Conservation (phyloP, 2,797 vertebrate species). For the Orestias chungarensis region DNA sequence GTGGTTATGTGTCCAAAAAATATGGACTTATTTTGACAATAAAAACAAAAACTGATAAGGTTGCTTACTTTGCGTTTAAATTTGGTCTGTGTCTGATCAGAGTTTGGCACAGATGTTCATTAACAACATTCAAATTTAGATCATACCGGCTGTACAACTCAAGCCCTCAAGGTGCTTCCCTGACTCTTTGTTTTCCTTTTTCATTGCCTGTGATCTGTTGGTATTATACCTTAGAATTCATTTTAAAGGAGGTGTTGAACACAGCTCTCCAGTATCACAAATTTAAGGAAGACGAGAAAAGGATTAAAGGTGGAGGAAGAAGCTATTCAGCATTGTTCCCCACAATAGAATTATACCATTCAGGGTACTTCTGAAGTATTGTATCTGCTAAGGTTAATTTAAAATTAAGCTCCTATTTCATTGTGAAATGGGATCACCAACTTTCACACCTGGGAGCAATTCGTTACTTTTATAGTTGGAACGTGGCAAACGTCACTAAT, state of each 20-base stretch:
- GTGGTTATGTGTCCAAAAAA: not conserved
- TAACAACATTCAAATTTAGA: not conserved
- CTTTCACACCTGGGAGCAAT: constrained; percentile 48
- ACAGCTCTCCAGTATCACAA: constrained; percentile 1
- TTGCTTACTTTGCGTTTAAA: not conserved
- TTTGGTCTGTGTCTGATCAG: not conserved
- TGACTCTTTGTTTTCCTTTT: not conserved
- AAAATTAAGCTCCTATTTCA: constrained; percentile 46
- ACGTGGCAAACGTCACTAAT: constrained; percentile 53
- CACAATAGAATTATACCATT: constrained; percentile 27
- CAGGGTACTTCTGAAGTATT: constrained; percentile 35
- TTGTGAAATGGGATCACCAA: constrained; percentile 18
- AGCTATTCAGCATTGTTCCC: constrained; percentile 2
- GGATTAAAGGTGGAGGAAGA: constrained; percentile 22
- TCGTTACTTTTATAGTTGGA: constrained; percentile 64
- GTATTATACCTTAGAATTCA: not conserved
- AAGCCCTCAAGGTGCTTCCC: too few relatives aligned
- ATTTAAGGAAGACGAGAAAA: constrained; percentile 16
- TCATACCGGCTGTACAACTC: not conserved
- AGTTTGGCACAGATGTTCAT: not conserved
- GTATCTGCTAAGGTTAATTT: constrained; percentile 50
- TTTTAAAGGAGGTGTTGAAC: not conserved
- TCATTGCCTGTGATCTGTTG: not conserved
- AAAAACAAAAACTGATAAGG: not conserved
- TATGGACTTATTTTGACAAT: not conserved